Base-by-base conservation (phyloP, 2,797 vertebrate species). In the Lacerta agilis region DNA sequence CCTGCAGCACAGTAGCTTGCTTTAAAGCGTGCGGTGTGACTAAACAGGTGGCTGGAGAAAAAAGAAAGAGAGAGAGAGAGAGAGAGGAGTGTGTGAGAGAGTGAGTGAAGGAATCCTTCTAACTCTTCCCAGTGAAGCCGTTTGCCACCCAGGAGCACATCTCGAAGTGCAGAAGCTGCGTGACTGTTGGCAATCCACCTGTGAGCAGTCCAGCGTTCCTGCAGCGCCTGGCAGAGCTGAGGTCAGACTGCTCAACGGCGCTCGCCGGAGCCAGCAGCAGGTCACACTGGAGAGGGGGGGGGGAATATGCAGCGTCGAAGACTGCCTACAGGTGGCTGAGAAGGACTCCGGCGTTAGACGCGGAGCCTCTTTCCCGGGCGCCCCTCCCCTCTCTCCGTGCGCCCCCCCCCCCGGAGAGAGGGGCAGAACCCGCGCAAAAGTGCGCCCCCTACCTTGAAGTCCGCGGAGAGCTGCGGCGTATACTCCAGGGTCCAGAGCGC, bases 401-500 rank as follows among this genome's bases (percentile, higher is more conserved):
- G 33, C 27, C 20, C 33, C 33, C 27, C 20, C 33, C 27, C 23
- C 23, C 49, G 4, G 55, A 1, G 20, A 23, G 43, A 36, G 4
- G 1, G 6, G 33, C 6, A 17, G 2, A 25, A 8, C 9, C 45
- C 33, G 27, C 58, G 3, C n/a, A 13, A 25, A 4, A 29, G 5
- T 13, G 45, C 41, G n/a, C 1, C 45, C 81, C 94, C 94, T 97
- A 99, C 98, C 98, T 99, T 99, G 95, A 99, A 99, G 90, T 98
- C 98, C 0, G 97, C 98, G 1, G 98, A 98, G 93, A 98, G 97
- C 94, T 98, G 98, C 49, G 98, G 98, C 8, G 97, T 98, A 96
- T 99, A 99, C 89, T 98, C 97, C 85, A 97, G 97, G 2, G 98
- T 99, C 98, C 98, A 99, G 91, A 99, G 98, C 67, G 97, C 98